phyloP scores from a whole-genome alignment of 1,140 invertebrate genomes.

The Drosophila kanapiae region DNA sequence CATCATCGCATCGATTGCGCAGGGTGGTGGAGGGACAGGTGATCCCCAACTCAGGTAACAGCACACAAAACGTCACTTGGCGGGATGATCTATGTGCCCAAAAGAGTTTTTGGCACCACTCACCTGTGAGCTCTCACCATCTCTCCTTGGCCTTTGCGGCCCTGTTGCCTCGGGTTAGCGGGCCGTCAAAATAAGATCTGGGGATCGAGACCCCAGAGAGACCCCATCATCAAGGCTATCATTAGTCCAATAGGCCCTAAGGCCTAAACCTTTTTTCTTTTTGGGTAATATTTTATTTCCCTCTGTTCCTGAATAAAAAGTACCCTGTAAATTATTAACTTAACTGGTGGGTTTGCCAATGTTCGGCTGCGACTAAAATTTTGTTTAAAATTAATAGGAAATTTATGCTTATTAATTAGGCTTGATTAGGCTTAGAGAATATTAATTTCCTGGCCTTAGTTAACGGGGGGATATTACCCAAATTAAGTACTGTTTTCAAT shows the following conservation, averaged over 20 bases:
- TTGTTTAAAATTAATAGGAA: too few species aligned
- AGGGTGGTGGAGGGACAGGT: neutral
- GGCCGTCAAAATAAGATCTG: constrained; percentile 38
- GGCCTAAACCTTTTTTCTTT: constrained; percentile 38
- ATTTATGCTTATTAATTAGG: too few species aligned
- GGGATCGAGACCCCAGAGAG: constrained; percentile 23
- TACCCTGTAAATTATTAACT: neutral
- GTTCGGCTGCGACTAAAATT: too few species aligned
- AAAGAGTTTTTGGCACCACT: constrained; percentile 47
- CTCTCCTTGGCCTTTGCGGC: constrained; percentile 1
- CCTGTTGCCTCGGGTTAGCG: constrained; percentile 3
- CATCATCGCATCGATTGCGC: constrained; percentile 26
- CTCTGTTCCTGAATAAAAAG: neutral
- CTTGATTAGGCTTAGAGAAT: too few species aligned
- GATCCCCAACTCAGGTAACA: constrained; percentile 37
- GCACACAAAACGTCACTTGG: constrained; percentile 69
- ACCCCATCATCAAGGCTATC: constrained; percentile 64
- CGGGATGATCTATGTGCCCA: constrained; percentile 63
- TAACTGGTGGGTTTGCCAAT: too few species aligned
- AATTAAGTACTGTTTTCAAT: too few species aligned
- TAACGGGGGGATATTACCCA: too few species aligned
- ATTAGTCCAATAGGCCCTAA: constrained; percentile 60
- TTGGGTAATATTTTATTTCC: constrained; percentile 26
- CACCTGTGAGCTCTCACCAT: constrained; percentile 50
- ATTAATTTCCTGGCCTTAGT: neutral